These are phyloP conservation scores for Aleiodes testaceus DNA, from an alignment of 2,888 invertebrate genomes.

Conservation along the genomic window DNA sequence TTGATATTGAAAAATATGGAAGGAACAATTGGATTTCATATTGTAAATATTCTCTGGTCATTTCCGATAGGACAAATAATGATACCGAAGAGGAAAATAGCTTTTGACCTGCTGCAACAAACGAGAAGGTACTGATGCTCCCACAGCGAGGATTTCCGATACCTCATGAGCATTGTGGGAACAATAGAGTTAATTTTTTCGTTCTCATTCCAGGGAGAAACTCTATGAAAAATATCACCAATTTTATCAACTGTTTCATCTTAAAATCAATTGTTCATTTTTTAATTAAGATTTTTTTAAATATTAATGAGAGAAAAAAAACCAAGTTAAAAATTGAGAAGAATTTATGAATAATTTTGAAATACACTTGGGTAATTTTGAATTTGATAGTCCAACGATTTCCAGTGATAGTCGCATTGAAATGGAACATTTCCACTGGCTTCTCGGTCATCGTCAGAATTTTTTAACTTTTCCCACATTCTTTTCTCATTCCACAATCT, in stretches of 20 bases:
- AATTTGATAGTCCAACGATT: constrained; percentile 13
- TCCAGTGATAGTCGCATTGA: not conserved
- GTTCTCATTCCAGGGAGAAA: constrained; percentile 12
- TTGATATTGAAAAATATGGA: constrained; percentile 11
- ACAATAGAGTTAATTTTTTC: constrained; percentile 29
- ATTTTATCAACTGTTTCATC: not conserved
- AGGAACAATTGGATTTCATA: not conserved
- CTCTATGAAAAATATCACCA: not conserved
- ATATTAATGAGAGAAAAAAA: no score
- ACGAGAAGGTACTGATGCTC: constrained; percentile 17
- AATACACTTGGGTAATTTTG: constrained; percentile 3
- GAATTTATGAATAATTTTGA: not conserved
- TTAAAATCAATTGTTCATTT: no score
- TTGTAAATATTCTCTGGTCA: constrained; percentile 1
- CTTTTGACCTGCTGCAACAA: constrained; percentile 11
- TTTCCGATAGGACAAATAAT: constrained; percentile 14
- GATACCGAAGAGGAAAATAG: constrained; percentile 24
- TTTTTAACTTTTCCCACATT: not conserved
- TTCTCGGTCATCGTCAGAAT: not conserved
- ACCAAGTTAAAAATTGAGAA: not conserved
- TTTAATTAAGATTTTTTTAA: not conserved
- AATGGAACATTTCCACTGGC: constrained; percentile 14
- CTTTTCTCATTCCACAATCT: not conserved
- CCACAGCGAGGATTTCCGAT: not conserved
- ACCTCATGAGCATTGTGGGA: constrained; percentile 6